Base-by-base conservation (phyloP, 2,888 invertebrate genomes). In the Drosophila eohydei region DNA sequence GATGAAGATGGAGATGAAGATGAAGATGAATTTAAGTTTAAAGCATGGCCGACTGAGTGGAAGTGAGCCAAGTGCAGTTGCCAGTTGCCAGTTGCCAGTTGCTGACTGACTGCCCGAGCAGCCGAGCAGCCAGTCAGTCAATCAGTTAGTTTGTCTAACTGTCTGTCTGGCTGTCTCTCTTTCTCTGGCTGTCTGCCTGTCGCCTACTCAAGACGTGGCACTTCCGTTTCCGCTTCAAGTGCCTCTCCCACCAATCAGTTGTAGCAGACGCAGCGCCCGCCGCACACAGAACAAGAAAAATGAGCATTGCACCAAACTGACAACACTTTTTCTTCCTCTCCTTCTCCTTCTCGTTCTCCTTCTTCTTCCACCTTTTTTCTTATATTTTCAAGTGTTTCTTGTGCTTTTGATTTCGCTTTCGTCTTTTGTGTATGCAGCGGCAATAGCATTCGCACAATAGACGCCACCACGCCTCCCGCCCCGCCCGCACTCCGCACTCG, bases 161-260 rank as follows among this genome's bases (percentile, higher is more conserved):
- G 6, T 32, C 16, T 46, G 30, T 26, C 38, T 16, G 26, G 14
- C 16, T 8, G 56, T 55, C 36, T 34, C 21, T 12, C 21, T 14
- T 26, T 26, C 16, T n/a, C 11, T n/a, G 11, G 3, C 12, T 57
- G 43, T 8, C 70, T 57, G 40, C 12, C 51, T 32, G 52, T 52
- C 52, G 76, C 68, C 69, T 58, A 68, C 69, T 73, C 28, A 86
- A 86, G 86, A 88, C 88, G 87, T 88, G 86, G 80, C 83, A 83
- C 83, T 84, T 84, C 83, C 83, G 88, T 73, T 88, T 88, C 86
- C 75, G 89, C 75, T 66, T 75, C 78, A 70, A 78, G 84, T 81
- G 70, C 64, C 48, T 46, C 54, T 43, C 46, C 44, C 50, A 43
- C 56, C 51, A 28, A 38, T 14, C 38, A 44, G 28, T 30, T 30